A percentile compares a stretch with the other conserved stretches of the same genome.
Conservation (phyloP, 2,888 invertebrate species). For the Fabriciana adippe region DNA sequence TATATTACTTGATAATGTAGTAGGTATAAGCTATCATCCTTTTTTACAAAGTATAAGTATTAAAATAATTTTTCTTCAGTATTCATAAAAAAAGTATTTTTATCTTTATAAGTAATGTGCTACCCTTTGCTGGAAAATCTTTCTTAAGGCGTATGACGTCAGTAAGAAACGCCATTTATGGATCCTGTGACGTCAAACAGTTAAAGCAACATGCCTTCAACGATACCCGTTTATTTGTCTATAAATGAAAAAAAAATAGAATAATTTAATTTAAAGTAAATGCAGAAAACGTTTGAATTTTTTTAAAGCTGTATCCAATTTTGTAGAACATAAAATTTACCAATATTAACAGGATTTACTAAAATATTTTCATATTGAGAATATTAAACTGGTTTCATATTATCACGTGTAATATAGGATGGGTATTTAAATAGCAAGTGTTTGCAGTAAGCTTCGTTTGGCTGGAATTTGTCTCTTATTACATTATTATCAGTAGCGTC, state of each 20-base stretch:
- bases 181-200: slow-evolving; percentile 37
- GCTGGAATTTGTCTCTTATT: background rate
- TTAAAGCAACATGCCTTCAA: slow-evolving; percentile 17
- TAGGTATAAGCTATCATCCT: too few species aligned
- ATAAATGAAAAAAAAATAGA: background rate
- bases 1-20: too few species aligned
- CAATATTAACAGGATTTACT: background rate
- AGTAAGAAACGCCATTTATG: slow-evolving; percentile 37
- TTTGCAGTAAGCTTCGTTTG: background rate
- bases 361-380: background rate
- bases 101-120: too few species aligned
- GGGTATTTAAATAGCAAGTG: background rate
- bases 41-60: too few species aligned
- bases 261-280: too few species aligned
- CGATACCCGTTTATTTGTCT: slow-evolving; percentile 12
- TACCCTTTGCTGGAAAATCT: slow-evolving; percentile 25
- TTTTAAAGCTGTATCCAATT: too few species aligned
- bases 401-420: background rate
- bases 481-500: background rate
- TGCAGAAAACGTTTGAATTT: too few species aligned
- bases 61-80: too few species aligned
- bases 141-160: slow-evolving; percentile 56
- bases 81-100: too few species aligned
- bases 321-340: background rate
- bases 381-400: background rate